Conservation (phyloP, 2,888 invertebrate genomes). For the Andrena marginata region DNA sequence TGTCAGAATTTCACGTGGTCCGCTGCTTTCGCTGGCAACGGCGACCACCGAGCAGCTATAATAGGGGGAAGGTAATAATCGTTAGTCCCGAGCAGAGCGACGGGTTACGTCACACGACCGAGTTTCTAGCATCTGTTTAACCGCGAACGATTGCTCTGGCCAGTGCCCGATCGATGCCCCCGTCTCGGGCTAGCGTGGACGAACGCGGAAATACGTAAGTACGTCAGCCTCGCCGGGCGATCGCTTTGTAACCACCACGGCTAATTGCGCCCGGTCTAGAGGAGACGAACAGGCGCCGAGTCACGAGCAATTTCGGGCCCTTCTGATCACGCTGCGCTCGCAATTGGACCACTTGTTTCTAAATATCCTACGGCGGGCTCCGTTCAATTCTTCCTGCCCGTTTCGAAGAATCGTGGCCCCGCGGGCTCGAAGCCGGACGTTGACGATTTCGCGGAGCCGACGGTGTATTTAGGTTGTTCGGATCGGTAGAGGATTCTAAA, state of each 20-base stretch:
- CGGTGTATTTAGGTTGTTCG: background rate
- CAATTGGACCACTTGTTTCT: slow-evolving; percentile 42
- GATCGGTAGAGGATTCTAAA: background rate
- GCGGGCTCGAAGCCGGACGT: background rate
- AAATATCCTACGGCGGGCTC: slow-evolving; percentile 21
- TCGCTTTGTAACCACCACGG: background rate
- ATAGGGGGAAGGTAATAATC: slow-evolving; percentile 58
- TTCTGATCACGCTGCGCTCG: slow-evolving; percentile 1
- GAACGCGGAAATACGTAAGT: background rate
- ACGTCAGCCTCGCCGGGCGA: background rate
- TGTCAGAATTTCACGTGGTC: slow-evolving; percentile 68
- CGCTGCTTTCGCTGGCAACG: slow-evolving; percentile 62
- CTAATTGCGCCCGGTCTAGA: background rate
- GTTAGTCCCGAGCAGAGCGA: slow-evolving; percentile 60
- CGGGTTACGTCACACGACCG: slow-evolving; percentile 66
- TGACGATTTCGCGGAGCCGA: background rate
- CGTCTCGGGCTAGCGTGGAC: background rate
- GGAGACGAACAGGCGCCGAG: background rate
- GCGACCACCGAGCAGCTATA: slow-evolving; percentile 18
- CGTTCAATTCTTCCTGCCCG: slow-evolving; percentile 8
- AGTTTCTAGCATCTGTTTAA: slow-evolving; percentile 51
- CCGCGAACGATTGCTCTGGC: slow-evolving; percentile 45
- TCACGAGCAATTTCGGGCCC: slow-evolving; percentile 15
- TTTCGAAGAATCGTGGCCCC: slow-evolving; percentile 17
- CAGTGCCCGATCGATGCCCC: slow-evolving; percentile 32